A percentile compares a stretch with the other conserved stretches of the same genome.
Conservation (phyloP, 1,140 invertebrate species). For the Aleiodes sp. region DNA sequence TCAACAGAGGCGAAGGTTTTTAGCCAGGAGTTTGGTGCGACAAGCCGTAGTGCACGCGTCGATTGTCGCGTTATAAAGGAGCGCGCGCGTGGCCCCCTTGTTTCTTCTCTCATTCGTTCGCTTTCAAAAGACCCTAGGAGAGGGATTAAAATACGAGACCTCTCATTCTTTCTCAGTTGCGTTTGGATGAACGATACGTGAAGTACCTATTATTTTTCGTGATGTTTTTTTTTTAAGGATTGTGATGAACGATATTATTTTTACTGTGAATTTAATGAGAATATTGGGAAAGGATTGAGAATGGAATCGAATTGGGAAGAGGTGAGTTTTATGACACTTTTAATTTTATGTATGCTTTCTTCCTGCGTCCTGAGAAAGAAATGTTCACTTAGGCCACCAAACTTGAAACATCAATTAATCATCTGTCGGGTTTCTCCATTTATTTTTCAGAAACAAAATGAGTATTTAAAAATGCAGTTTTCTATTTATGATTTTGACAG, state of each 20-base stretch:
- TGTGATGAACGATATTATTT: not conserved
- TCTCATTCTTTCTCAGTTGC: not conserved
- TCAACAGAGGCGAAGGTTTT: not conserved
- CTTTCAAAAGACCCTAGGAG: constrained; percentile 12
- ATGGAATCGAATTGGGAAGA: not conserved
- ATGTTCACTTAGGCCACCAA: too few species aligned
- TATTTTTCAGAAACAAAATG: too few species aligned
- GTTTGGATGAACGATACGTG: not conserved
- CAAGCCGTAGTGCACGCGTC: constrained; percentile 4
- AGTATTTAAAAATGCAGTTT: too few species aligned
- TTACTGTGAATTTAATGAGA: not conserved
- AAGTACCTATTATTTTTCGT: not conserved
- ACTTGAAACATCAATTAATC: too few species aligned
- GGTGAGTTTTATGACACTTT: not conserved
- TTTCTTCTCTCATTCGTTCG: not conserved
- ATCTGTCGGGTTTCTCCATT: too few species aligned
- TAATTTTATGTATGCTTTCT: too few species aligned
- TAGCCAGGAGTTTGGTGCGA: not conserved
- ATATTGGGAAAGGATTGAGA: not conserved
- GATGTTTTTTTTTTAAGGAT: not conserved
- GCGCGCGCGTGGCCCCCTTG: not conserved
- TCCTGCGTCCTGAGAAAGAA: too few species aligned
- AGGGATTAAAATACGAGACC: constrained; percentile 1
- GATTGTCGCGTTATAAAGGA: constrained; percentile 3
- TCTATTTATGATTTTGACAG: too few species aligned